Base-by-base conservation (phyloP, 1,140 invertebrate genomes). In the Apolygus lucorum region DNA sequence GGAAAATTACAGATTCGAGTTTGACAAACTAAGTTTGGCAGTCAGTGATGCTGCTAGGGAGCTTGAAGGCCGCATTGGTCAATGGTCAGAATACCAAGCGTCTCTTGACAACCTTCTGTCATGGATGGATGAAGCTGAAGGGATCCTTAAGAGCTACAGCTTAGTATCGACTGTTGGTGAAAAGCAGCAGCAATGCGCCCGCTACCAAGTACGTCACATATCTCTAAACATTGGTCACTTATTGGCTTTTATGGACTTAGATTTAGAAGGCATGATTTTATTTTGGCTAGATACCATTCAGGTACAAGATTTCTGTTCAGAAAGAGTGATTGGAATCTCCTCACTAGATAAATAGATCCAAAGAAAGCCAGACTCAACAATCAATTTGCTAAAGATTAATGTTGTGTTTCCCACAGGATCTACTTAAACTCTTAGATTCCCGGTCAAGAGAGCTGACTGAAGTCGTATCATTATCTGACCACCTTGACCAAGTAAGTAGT, bases 151-250 rank as follows among this genome's bases (percentile, higher is more conserved):
- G 78, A 93, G 92, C 74, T 96, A 93, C 76, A 84, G 85, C 21
- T 83, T 89, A 1, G 92, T 89, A 76, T 88, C 90, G 54, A 91
- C 92, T 1, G 80, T 95, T 0, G 90, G 95, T 75, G 93, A 96
- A 75, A 97, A 97, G 78, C 84, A 90, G 70, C 91, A 95, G 72
- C 93, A 96, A 76, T 81, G 93, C 0, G 87, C 89, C 74, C 92
- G 89, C 79, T 98, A 94, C 80, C 90, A 93, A 87, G 92, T 93
- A 83, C n/a, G n/a, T n/a, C n/a, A n/a, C n/a, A n/a, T n/a, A n/a
- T n/a, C n/a, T n/a, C n/a, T n/a, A n/a, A 28, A 67, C 2, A 2
- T n/a, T n/a, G n/a, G n/a, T n/a, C n/a, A n/a, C n/a, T n/a, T n/a
- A n/a, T n/a, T n/a, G n/a, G n/a, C 11, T n/a, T 54, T n/a, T n/a